Evolutionary conservation across 2,113 vertebrate species (phyloP).

Genomic region (Oryzias woworae): DNA sequence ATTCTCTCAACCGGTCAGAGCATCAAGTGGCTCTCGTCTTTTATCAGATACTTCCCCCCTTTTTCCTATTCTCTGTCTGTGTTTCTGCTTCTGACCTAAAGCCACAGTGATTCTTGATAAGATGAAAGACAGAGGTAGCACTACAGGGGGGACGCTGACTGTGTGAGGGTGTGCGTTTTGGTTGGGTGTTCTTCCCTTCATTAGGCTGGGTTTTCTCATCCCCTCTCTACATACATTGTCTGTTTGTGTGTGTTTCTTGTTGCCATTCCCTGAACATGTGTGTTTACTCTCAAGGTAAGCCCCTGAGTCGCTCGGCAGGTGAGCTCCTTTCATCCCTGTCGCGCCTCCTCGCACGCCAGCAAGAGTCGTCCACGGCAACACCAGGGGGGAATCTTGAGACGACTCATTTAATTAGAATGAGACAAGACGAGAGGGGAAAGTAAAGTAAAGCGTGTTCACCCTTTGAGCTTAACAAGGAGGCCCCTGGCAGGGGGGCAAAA

Average conservation of each 20-base stretch:
- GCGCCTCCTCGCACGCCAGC: conserved; percentile 44
- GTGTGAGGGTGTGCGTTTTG: conserved; percentile 23
- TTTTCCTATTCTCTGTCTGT: conserved; percentile 16
- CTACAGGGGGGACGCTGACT: conserved; percentile 1
- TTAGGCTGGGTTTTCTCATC: conserved; percentile 54
- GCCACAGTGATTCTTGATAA: conserved; percentile 28
- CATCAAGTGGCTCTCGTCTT: conserved; percentile 54
- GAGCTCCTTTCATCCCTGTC: conserved; percentile 75
- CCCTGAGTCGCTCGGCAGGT: conserved; percentile 72
- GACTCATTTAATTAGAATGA: conserved; percentile 73
- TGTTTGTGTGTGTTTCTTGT: conserved; percentile 10
- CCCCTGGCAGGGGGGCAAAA: conserved; percentile 50
- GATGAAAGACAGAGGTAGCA: conserved; percentile 43
- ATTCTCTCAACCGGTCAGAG: conserved; percentile 58
- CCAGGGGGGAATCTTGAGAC: conserved; percentile 63
- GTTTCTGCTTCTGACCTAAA: conserved; percentile 22
- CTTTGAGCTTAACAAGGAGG: conserved; percentile 63
- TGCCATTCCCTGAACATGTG: conserved; percentile 35
- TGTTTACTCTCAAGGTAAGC: conserved; percentile 55
- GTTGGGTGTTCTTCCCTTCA: conserved; percentile 57
- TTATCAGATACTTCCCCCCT: conserved; percentile 15
- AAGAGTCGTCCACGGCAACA: conserved; percentile 48
- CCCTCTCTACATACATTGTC: conserved; percentile 31
- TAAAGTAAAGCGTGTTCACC: conserved; percentile 56
- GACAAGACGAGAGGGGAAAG: conserved; percentile 48